Conservation (phyloP, 1,140 invertebrate genomes). For the Eubasilissa regina region DNA sequence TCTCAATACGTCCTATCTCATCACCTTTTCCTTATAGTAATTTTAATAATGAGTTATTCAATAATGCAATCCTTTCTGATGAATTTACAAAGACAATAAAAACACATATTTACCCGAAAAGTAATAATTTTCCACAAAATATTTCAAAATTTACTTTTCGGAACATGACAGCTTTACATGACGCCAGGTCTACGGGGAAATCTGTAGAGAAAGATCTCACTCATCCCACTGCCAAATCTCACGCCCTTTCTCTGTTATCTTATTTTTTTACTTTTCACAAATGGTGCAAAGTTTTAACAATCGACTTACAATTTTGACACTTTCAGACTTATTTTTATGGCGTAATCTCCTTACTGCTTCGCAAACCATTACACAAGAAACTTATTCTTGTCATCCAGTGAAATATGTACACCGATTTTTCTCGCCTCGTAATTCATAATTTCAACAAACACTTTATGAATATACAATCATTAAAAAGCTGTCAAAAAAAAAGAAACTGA, state of each 20-base stretch:
- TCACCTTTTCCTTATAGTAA: no score
- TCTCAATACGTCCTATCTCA: no score
- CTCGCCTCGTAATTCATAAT: not conserved
- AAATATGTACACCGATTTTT: conserved; percentile 11
- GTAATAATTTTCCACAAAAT: not conserved
- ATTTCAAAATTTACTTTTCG: not conserved
- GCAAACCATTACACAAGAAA: not conserved
- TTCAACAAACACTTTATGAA: conserved; percentile 27
- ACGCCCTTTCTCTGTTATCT: not conserved
- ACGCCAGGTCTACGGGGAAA: conserved; percentile 27
- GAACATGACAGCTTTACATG: conserved; percentile 7
- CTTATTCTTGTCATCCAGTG: conserved; percentile 2
- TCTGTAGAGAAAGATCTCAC: not conserved
- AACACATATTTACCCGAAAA: not conserved
- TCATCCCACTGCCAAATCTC: not conserved
- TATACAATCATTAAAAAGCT: conserved; percentile 1
- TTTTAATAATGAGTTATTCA: no score
- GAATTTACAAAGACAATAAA: no score
- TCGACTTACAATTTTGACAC: conserved; percentile 27
- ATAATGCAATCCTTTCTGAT: no score
- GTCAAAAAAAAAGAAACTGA: not conserved
- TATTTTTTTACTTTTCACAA: conserved; percentile 1
- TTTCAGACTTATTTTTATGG: conserved; percentile 11
- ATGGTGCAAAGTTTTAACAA: conserved; percentile 16
- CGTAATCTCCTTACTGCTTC: not conserved